phyloP scores from a whole-genome alignment of 2,797 vertebrate species.

The Phylloscopus collybita region DNA sequence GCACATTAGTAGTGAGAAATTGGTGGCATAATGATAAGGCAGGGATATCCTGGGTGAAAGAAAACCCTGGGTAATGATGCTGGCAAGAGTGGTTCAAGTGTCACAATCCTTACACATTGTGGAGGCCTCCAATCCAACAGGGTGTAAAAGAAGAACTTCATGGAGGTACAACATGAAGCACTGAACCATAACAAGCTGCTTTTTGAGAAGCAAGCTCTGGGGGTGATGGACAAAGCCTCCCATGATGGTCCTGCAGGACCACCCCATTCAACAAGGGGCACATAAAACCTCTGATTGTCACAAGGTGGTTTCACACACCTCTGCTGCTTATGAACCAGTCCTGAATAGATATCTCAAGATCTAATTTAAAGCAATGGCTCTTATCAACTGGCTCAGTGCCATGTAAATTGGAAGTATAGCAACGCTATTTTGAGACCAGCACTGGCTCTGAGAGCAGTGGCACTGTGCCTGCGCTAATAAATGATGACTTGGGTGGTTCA shows the following conservation, averaged over 20 bases:
- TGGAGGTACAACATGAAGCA: neutral
- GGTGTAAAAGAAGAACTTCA: neutral
- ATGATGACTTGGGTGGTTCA: neutral
- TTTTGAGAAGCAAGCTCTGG: neutral
- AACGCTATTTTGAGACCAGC: neutral
- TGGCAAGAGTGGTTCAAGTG: neutral
- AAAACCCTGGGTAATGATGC: neutral
- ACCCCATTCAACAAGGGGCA: neutral
- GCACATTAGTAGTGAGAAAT: constrained; percentile 9
- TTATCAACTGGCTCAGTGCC: neutral
- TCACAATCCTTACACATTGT: neutral
- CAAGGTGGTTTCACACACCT: neutral
- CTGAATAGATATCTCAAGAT: neutral
- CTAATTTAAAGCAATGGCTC: neutral
- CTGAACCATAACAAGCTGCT: neutral
- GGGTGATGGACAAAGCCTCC: neutral
- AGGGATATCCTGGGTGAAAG: neutral
- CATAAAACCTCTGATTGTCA: neutral
- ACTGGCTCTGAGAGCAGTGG: neutral
- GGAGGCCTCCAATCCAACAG: neutral
- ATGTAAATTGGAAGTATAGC: accelerated
- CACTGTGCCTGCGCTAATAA: neutral
- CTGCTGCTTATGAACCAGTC: neutral
- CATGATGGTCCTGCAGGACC: neutral
- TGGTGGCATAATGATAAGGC: neutral